phyloP scores from a whole-genome alignment of 2,888 invertebrate species.

The Dyspetes luteomarginatus region DNA sequence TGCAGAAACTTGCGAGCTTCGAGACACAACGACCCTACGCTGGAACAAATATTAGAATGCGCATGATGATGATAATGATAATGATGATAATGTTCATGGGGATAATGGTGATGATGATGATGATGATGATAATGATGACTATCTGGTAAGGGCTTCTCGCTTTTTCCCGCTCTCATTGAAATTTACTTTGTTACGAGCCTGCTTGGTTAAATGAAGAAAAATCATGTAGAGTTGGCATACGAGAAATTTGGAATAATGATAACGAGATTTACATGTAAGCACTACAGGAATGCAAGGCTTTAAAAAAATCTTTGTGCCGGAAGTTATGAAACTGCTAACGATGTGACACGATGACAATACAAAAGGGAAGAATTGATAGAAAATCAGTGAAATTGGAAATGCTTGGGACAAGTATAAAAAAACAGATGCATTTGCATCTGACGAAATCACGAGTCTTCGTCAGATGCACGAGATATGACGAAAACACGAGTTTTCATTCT shows the following conservation, averaged over 20 bases:
- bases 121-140: background rate
- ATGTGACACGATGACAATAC: conserved; percentile 68
- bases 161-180: conserved; percentile 23
- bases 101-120: conserved; percentile 18
- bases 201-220: conserved; percentile 1
- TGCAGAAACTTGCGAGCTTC: background rate
- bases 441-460: conserved; percentile 5
- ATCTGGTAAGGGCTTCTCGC: background rate
- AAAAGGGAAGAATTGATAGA: conserved; percentile 23
- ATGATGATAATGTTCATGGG: too few relatives aligned
- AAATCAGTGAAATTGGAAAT: background rate
- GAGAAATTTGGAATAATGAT: background rate
- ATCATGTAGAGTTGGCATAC: background rate
- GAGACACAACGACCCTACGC: conserved; percentile 18
- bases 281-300: conserved; percentile 6
- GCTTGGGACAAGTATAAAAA: background rate
- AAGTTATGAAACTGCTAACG: conserved; percentile 50
- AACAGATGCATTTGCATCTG: too few relatives aligned
- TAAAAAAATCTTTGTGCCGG: conserved; percentile 34
- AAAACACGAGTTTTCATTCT: background rate
- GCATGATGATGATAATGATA: too few relatives aligned
- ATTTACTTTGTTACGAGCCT: conserved; percentile 16
- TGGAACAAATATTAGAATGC: background rate
- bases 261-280: background rate
- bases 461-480: background rate